Conservation (phyloP, 2,888 invertebrate species). For the Pecten maximus region DNA sequence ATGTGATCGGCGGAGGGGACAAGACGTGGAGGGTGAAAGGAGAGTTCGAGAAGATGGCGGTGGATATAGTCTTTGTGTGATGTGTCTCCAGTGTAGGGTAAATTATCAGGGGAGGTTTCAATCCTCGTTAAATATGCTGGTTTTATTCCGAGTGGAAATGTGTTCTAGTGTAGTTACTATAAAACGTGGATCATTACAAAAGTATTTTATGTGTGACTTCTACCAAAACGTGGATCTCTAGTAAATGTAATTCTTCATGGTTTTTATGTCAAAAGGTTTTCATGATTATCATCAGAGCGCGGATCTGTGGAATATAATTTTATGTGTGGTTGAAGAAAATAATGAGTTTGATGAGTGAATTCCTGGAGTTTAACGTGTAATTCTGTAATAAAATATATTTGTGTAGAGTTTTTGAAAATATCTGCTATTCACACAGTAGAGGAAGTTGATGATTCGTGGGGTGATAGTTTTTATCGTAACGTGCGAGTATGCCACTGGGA, state of each 20-base stretch:
- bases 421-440: neutral
- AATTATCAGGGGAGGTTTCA: neutral
- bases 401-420: neutral
- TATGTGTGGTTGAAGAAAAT: neutral
- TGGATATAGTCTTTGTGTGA: neutral
- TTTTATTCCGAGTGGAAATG: neutral
- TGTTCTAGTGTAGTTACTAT: neutral
- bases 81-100: neutral
- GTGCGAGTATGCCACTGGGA: constrained; percentile 61
- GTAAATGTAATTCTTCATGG: neutral
- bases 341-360: neutral
- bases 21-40: neutral
- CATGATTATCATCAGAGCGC: neutral
- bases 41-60: neutral
- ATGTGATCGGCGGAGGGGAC: neutral
- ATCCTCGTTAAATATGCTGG: neutral
- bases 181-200: neutral
- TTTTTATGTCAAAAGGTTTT: neutral
- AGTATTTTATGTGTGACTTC: neutral
- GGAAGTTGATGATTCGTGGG: constrained; percentile 7
- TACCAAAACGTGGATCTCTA: neutral
- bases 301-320: neutral
- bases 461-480: neutral
- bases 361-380: neutral
- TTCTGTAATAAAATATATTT: neutral